Base-by-base conservation (phyloP, 2,888 invertebrate genomes). In the Drosophila eohydei region DNA sequence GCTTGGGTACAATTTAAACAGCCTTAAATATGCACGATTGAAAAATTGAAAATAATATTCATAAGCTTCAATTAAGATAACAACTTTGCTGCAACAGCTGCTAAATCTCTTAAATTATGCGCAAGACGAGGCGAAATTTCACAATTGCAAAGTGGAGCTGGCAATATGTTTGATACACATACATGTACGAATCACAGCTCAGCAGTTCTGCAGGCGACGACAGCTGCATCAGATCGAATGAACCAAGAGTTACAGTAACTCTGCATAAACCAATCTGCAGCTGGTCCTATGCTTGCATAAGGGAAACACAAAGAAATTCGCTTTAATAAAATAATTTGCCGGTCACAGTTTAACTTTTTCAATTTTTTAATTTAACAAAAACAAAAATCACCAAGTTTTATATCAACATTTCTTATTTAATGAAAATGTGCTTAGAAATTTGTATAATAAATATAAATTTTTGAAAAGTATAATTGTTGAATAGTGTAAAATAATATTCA, bases 1-100 rank as follows among this genome's bases (percentile, higher is more conserved):
- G 28, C 55, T 51, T 51, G 56, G 34, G 38, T 50, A 16, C 26
- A 21, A n/a, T 38, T 55, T 28, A 6, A n/a, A n/a, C 28, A n/a
- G 26, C 32, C 11, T 30, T n/a, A 21, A 14, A 16, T 8, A 11
- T 30, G 32, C 26, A 21, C 4, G 5, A 56, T 11, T 6, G 34
- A 34, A 34, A 34, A 6, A 44, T 21, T 38, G n/a, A 26, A n/a
- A 28, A 30, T 34, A 34, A 54, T 41, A 41, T 54, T 12, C 40
- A 48, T 48, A 59, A 26, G 38, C 48, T 41, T 34, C 28, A n/a
- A 50, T 34, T 26, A 28, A 36, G 11, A 40, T 32, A 52, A 34
- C 26, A 51, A 26, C 32, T 21, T 5, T 28, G 16, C n/a, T 28
- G 16, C n/a, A 40, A 55, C 8, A 26, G 14, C 8, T 43, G 55